Evolutionary conservation across 2,797 vertebrate genomes (phyloP), one percentile per base, ranked within the genome.

Genomic region (Bryconaethiops microstoma): DNA sequence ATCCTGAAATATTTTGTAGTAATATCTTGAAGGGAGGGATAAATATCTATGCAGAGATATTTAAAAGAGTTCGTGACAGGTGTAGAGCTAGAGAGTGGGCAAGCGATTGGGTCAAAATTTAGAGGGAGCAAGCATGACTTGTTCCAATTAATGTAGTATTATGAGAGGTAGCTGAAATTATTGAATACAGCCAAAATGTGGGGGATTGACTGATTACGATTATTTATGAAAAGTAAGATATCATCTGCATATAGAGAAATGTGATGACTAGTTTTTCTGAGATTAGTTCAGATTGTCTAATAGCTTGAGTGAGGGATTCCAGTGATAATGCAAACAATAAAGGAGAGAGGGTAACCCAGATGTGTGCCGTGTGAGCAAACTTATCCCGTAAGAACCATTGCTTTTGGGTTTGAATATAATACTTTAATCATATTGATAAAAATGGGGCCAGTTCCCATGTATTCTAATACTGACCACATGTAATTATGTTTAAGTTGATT

Each of bases 371-470:
- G 74, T 5, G 55, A 83, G 67, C 77, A 82, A 54, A 78, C 79
- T 75, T 68, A 29, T 59, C 55, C 75, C 63, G 73, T 77, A 9
- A 64, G 45, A 23, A 65, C 74, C 60, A 4, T 29, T 69, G 77
- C 82, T 72, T 35, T 67, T n/a, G 76, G 70, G 68, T 57, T 67
- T 39, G 50, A 86, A 77, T 75, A 81, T 60, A 80, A 59, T 25
- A 7, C 35, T 67, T 86, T 74, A 50, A 84, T 84, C 64, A 83
- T 79, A 86, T 72, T 76, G 84, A 86, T 84, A 67, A 89, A 82
- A 14, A 72, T 52, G 67, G 83, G 52, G 77, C 86, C 62, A 72
- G 79, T 82, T 29, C 39, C 42, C 17, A 1, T 35, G 71, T 54
- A 78, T 77, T 67, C 70, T 12, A 8, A 50, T 48, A 19, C 64